Conservation (phyloP, 2,113 vertebrate genomes). For the Apodemus speciosus region DNA sequence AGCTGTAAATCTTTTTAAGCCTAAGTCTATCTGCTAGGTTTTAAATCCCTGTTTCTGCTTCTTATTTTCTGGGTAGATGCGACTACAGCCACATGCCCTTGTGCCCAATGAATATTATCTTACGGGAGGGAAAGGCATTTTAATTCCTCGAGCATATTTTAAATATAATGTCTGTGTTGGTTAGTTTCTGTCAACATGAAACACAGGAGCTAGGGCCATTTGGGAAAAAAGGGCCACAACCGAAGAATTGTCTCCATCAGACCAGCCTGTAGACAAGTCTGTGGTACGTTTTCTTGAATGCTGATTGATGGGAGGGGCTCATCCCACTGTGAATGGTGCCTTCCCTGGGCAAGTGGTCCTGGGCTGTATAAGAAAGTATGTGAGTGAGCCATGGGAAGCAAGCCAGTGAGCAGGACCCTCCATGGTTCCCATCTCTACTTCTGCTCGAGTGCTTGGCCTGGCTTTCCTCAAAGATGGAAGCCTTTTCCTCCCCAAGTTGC, state of each 20-base stretch:
- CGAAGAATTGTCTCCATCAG: not conserved
- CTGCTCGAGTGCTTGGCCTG: not conserved
- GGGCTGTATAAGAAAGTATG: not conserved
- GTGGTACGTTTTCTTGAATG: no score
- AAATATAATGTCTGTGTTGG: slow-evolving; percentile 12
- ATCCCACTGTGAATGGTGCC: not conserved
- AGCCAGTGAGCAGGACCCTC: not conserved
- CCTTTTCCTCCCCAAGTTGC: not conserved
- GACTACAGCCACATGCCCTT: not conserved
- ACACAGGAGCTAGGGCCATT: not conserved
- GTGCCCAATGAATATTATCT: not conserved
- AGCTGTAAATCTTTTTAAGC: not conserved
- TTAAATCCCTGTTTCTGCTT: not conserved
- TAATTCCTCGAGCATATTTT: slow-evolving; percentile 50
- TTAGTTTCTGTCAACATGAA: not conserved
- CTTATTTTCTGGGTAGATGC: not conserved
- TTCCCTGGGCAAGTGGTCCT: not conserved
- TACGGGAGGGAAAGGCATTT: not conserved
- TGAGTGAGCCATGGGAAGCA: not conserved
- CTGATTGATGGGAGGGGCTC: not conserved
- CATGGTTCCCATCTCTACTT: not conserved
- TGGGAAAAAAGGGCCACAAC: not conserved
- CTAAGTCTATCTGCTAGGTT: not conserved
- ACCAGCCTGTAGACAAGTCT: not conserved
- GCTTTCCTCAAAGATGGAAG: not conserved